Percentiles rank a stretch among this genome's conserved stretches.
Evolutionary conservation across 1,140 invertebrate species (phyloP).

Genomic region (Armadillidium nasatum): DNA sequence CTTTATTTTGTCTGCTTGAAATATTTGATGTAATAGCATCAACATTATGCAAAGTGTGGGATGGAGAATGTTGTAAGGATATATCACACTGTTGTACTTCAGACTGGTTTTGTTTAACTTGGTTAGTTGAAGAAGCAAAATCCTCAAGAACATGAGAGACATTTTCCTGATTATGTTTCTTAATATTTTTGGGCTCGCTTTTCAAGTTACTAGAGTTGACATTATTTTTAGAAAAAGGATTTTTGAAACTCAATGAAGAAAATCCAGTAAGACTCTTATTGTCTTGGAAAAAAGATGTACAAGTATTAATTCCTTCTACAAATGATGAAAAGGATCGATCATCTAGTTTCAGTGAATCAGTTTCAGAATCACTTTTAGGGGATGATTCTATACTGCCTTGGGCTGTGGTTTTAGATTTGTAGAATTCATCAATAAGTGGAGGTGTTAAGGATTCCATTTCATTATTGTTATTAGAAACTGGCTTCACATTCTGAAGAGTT

Average conservation of each 20-base stretch:
- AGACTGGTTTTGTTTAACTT: not conserved
- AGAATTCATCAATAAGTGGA: not conserved
- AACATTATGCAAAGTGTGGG: not conserved
- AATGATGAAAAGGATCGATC: not conserved
- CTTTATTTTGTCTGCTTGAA: not conserved
- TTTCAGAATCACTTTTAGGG: not conserved
- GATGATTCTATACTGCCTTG: not conserved
- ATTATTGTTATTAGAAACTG: not conserved
- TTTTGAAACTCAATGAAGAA: not conserved
- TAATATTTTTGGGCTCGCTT: not conserved
- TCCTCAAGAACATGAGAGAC: not conserved
- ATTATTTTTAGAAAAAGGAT: too few species aligned
- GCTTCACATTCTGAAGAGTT: too few species aligned
- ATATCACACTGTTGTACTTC: not conserved
- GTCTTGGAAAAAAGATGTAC: not conserved
- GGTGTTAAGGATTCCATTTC: not conserved
- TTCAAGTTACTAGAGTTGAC: too few species aligned
- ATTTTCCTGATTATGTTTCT: not conserved
- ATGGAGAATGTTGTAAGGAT: not conserved
- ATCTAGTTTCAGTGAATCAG: not conserved
- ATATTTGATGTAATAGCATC: not conserved
- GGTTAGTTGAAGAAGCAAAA: not conserved
- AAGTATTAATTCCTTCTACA: conserved; percentile 1
- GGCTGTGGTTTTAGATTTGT: not conserved
- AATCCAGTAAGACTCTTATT: not conserved